Evolutionary conservation across 2,113 vertebrate genomes (phyloP).

Genomic region (Lophochroa leadbeateri): DNA sequence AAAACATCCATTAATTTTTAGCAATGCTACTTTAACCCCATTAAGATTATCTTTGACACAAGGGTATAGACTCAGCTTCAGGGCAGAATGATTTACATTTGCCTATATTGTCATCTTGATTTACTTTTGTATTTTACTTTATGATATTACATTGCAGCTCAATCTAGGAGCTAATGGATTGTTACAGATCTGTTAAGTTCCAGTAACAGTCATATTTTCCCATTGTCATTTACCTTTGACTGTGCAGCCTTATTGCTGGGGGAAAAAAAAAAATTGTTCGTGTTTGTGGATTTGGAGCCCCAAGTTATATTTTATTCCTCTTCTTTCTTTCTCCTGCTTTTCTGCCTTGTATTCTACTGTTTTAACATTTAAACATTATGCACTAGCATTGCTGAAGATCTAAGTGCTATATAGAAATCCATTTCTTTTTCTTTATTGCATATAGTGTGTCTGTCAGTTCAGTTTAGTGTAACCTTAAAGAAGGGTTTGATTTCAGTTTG

Average conservation of each 20-base stretch:
- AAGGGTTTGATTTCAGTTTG: slow-evolving; percentile 67
- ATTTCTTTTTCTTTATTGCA: slow-evolving; percentile 40
- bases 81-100: background rate
- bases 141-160: background rate
- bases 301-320: background rate
- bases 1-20: background rate
- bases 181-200: background rate
- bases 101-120: background rate
- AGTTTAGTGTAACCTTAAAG: slow-evolving; percentile 62
- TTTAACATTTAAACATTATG: slow-evolving; percentile 18
- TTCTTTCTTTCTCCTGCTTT: background rate
- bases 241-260: background rate
- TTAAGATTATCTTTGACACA: background rate
- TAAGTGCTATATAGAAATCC: slow-evolving; percentile 40
- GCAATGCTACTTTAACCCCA: background rate
- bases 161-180: slow-evolving; percentile 28
- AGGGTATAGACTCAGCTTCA: background rate
- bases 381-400: slow-evolving; percentile 9
- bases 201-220: background rate
- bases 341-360: background rate
- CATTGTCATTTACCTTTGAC: background rate
- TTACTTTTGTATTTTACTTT: slow-evolving; percentile 36
- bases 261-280: background rate
- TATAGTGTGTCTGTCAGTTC: slow-evolving; percentile 54
- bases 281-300: background rate